Base-by-base conservation (phyloP, 2,113 vertebrate species). In the Zapornia atra region DNA sequence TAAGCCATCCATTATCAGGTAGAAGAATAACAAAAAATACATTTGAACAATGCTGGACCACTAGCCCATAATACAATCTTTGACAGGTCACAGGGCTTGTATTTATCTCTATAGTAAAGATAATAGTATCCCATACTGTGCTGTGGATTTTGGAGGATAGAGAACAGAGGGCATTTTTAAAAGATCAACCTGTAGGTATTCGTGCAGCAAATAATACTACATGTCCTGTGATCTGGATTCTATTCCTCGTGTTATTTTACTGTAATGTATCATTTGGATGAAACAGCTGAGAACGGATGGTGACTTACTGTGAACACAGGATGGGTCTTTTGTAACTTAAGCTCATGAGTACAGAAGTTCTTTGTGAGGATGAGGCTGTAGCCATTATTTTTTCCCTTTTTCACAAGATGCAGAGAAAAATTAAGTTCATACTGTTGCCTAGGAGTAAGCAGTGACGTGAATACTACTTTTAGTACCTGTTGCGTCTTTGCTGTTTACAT, bases 401-500 rank as follows among this genome's bases (percentile, higher is more conserved):
- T 53, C 53, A 88, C 33, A 79, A 88, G 66, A 86, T 54, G 11
- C 12, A 72, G 69, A 78, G 51, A 60, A 95, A 94, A 95, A 93
- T 44, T 38, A 86, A 60, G 71, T 69, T 88, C 65, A 53, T 68
- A 54, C 38, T 86, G 88, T 93, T 97, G 86, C 91, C 95, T 89
- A 95, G 92, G 86, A 96, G 70, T 82, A 80, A 12, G 57, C 65
- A 89, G 34, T 95, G 91, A 95, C 1, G 12, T 84, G 31, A 82
- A 82, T 69, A 93, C 86, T 61, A 72, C 69, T 86, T 97, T 88
- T 94, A 96, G 94, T 53, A 96, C 72, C 70, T 96, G 93, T 95
- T 94, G 64, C 0, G 1, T 84, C 90, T 48, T 75, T 86, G 65
- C 48, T 86, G 70, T 95, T 96, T 95, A 95, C 57, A 46, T 44